Evolutionary conservation across 2,888 invertebrate genomes (phyloP), one percentile per base, ranked within the genome.

Genomic region (Drosophila eohydei): DNA sequence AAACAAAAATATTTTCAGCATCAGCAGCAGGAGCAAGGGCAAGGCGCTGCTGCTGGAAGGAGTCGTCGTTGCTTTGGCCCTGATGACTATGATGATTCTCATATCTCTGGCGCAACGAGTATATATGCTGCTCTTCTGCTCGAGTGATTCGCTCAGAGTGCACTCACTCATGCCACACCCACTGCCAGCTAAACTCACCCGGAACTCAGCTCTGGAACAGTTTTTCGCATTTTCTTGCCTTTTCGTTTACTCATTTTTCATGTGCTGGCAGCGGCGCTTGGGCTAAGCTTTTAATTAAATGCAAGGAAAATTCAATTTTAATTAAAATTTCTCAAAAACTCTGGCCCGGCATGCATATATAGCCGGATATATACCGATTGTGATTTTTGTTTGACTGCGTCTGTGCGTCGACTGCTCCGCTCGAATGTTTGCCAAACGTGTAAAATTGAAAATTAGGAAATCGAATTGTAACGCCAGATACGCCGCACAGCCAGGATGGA

Each of bases 301-400:
- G 86, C 86, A 86, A 88, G 88, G 78, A 88, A 88, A 88, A 86
- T 86, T 83, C 86, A 88, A 86, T 86, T 86, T 86, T 86, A 86
- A 86, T 86, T 86, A 86, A 86, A 86, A 86, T 86, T 86, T 88
- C 78, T 78, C 74, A 81, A 87, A 85, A 86, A 74, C 76, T 83
- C 76, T 78, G 70, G 74, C 60, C 71, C 46, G 71, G 71, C 70
- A 67, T 71, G 76, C 79, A 71, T 9, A 28, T n/a, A 38, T 28
- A 26, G 32, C 11, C 50, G 64, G 67, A 79, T 81, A 74, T 54
- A 58, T 55, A 58, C 14, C 66, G 69, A 75, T 77, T 63, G 61
- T 67, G 58, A 62, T 69, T 65, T 66, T 55, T 34, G 16, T 54
- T 30, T 54, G 26, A 14, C 21, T 43, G 28, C 12, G 26, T 43